Evolutionary conservation across 2,797 vertebrate species (phyloP), one percentile per base, ranked within the genome.

Genomic region (Acipenser ruthenus): DNA sequence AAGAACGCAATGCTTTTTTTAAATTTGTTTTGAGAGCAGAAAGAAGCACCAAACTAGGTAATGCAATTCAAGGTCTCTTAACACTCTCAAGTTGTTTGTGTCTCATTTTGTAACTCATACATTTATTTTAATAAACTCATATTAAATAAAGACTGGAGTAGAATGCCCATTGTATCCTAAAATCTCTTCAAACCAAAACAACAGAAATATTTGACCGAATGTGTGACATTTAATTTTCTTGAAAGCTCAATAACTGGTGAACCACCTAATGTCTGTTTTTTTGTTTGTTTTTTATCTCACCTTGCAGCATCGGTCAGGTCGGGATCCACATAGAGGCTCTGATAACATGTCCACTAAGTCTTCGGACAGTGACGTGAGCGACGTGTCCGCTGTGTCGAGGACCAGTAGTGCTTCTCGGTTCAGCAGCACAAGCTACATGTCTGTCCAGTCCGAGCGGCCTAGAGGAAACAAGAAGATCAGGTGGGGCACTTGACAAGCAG

Each of bases 361-460:
- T 0, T 99, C 97, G 47, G 97, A 98, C 91, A 99, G 97, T 8
- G 97, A 99, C 81, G 94, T 98, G 78, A 99, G 96, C 71, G 97
- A 99, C 75, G 93, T 97, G 83, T 99, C 97, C n/a, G 97, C 96
- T 81, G 93, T 96, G 77, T 99, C 97, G 66, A 95, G 96, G 84
- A 96, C 95, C 77, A 99, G 96, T 84, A 99, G 96, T 53, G 95
- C 95, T 64, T 99, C 97, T 84, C 95, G 95, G 72, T 97, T 99
- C 93, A 99, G 97, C 93, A 96, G 95, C 90, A 97, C 96, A 55
- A 99, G 96, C 91, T 96, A 98, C 92, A 96, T 99, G 92, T 99
- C 96, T 50, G 95, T 99, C 78, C 97, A 99, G 65, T 99, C 97
- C 9, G 97, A 99, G 77, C 80, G 94, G 58, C 96, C 93, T 0